Percentiles rank a stretch among this genome's conserved stretches.
Conservation (phyloP, 2,113 vertebrate genomes). For the Glaucidium brasilianum region DNA sequence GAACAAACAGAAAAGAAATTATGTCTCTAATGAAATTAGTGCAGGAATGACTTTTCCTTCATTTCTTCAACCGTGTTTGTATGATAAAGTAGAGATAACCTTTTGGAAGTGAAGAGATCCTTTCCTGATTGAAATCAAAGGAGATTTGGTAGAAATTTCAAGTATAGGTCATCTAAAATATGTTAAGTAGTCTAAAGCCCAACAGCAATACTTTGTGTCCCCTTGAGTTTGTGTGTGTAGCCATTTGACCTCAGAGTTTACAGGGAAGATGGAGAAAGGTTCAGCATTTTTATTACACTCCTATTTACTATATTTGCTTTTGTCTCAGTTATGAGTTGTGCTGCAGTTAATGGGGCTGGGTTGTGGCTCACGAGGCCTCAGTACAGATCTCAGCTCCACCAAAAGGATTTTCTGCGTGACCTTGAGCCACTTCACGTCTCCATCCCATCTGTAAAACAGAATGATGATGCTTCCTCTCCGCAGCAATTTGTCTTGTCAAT, state of each 20-base stretch:
- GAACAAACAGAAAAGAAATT: background rate
- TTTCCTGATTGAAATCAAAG: background rate
- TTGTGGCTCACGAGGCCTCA: background rate
- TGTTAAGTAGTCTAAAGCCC: background rate
- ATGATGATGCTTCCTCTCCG: background rate
- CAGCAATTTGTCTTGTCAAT: slow-evolving; percentile 30
- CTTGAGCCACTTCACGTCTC: background rate
- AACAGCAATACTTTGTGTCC: background rate
- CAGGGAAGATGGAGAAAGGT: background rate
- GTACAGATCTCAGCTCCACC: background rate
- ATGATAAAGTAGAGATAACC: rapidly evolving
- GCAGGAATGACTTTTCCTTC: background rate
- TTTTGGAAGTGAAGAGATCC: background rate
- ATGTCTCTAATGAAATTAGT: background rate
- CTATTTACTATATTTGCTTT: background rate
- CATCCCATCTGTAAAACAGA: background rate
- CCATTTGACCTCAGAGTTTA: background rate
- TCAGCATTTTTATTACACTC: background rate
- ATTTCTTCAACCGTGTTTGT: background rate
- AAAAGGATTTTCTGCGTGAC: background rate
- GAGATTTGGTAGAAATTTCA: background rate
- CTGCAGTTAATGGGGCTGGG: background rate
- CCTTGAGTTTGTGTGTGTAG: background rate
- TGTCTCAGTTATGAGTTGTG: background rate
- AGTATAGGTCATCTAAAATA: background rate